Base-by-base conservation (phyloP, 30 jellyfish, hydroid and myxozoan genomes). In the Pelagia noctiluca region DNA sequence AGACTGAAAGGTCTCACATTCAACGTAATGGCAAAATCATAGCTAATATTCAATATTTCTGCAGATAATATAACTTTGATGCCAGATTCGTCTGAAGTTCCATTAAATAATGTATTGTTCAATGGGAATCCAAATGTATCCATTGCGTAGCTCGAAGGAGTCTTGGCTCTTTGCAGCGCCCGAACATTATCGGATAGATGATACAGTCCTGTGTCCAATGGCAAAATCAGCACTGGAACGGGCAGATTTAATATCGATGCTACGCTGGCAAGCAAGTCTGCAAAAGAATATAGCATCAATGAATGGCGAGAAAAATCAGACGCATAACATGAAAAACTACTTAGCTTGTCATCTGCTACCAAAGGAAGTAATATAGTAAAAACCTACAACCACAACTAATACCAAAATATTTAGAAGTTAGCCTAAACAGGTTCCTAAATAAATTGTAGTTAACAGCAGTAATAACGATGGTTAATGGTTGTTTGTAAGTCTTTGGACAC, bases 61-160 rank as follows among this genome's bases (percentile, higher is more conserved):
- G 25, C 18, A 0, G 75, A 2, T 0, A 16, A 28, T n/a, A n/a
- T n/a, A 0, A 79, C n/a, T 18, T 28, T 35, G 23, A 79, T 30
- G 11, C 32, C 65, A 3, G 71, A 28, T 2, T 36, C 80, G 29
- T 61, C 12, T 42, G 57, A 42, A 5, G 57, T 38, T 42, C 82
- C 80, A 66, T 46, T 48, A 35, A 79, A 79, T 26, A 35, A 79
- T 7, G 80, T 62, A 10, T 65, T 74, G 19, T 37, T 60, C 11
- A 79, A 16, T 32, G 89, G 89, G 46, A 79, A 79, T 12, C 89
- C 89, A 63, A 62, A 66, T 73, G 47, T 61, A 32, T 79, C 89
- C 11, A 73, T 57, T 31, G 33, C 4, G 7, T 18, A 47, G 2
- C 26, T 62, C 11, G 83, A 70, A 42, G 57, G 57, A 42, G 57